Conservation (phyloP, 1,140 invertebrate genomes). For the Drosophila mayri region DNA sequence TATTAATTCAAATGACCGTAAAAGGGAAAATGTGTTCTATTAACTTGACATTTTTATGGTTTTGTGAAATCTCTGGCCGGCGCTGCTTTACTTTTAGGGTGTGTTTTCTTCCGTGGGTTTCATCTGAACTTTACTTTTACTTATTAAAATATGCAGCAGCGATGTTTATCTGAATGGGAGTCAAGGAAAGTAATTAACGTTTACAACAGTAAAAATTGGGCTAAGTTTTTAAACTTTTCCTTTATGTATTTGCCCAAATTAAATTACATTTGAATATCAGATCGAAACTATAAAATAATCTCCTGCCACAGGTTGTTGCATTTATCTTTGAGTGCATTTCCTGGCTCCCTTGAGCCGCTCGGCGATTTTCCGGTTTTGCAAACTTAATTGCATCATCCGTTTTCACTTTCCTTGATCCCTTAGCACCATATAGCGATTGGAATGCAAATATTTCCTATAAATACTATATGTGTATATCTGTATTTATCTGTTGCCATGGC, state of each 20-base stretch:
- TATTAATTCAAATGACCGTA: conserved; percentile 73
- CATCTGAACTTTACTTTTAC: conserved; percentile 47
- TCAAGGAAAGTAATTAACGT: conserved; percentile 29
- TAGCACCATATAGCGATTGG: conserved; percentile 32
- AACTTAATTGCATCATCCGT: conserved; percentile 48
- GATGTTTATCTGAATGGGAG: conserved; percentile 28
- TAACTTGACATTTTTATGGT: conserved; percentile 70
- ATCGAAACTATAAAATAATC: not conserved
- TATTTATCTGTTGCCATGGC: conserved; percentile 58
- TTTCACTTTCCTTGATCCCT: conserved; percentile 66
- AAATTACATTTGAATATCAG: not conserved
- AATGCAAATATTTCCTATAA: conserved; percentile 51
- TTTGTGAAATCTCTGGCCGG: conserved; percentile 71
- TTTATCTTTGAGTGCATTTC: not conserved
- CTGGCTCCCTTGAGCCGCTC: not conserved
- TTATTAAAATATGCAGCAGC: conserved; percentile 46
- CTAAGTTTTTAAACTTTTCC: not conserved
- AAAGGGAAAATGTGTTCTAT: conserved; percentile 67
- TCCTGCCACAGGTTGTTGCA: not conserved
- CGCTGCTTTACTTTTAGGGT: conserved; percentile 46
- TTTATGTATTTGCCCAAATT: not conserved
- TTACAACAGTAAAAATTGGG: not conserved
- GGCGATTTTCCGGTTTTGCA: conserved; percentile 13
- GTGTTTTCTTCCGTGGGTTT: conserved; percentile 25
- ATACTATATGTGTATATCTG: conserved; percentile 3